Percentiles rank a stretch among this genome's conserved stretches.
Evolutionary conservation across 1,140 invertebrate species (phyloP).

Genomic region (Musca domestica): DNA sequence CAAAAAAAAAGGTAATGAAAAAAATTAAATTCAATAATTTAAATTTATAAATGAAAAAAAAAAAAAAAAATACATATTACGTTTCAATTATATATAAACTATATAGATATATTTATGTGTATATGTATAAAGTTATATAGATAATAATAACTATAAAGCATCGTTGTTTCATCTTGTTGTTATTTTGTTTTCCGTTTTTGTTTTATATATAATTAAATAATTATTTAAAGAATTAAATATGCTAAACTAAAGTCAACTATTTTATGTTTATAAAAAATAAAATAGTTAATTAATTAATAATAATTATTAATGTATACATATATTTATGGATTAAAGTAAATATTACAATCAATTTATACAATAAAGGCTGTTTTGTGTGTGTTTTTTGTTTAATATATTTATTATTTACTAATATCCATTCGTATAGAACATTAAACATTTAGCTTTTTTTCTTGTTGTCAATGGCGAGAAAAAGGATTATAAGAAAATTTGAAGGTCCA

Average conservation of each 20-base stretch:
- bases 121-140: conserved; percentile 6
- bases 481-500: too few species aligned
- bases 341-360: conserved; percentile 22
- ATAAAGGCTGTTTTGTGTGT: conserved; percentile 10
- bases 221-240: conserved; percentile 10
- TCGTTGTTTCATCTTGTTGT: conserved; percentile 11
- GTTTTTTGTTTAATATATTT: neutral
- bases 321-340: conserved; percentile 9
- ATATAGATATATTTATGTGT: conserved; percentile 7
- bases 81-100: conserved; percentile 9
- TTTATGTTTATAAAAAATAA: conserved; percentile 8
- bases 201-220: conserved; percentile 3
- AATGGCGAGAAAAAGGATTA: too few species aligned
- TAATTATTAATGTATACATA: conserved; percentile 9
- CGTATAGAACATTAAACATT: neutral
- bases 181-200: neutral
- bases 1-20: neutral
- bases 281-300: conserved; percentile 3
- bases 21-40: neutral
- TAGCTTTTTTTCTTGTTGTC: neutral
- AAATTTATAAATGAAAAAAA: conserved; percentile 1
- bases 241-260: conserved; percentile 14
- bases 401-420: neutral
- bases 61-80: neutral
- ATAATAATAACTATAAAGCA: conserved; percentile 13